Base-by-base conservation (phyloP, 2,888 invertebrate species). In the Apamea epomidion region DNA sequence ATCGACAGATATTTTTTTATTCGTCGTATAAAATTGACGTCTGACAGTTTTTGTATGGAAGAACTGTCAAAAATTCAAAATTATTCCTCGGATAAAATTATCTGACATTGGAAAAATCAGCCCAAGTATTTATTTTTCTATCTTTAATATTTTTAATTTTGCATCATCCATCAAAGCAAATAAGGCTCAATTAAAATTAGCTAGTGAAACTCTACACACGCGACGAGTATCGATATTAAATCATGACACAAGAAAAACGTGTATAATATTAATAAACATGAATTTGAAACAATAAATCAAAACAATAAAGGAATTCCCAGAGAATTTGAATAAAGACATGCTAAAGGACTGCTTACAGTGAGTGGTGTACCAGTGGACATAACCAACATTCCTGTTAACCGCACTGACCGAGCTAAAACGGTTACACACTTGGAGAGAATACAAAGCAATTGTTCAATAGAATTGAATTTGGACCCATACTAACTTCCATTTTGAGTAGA, bases 371-470 rank as follows among this genome's bases (percentile, higher is more conserved):
- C 32, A 32, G 70, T 51, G 42, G 58, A 51, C 75, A 75, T 76
- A 58, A 45, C 65, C 51, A 29, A 76, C 67, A 74, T 79, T 70
- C 70, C 69, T 71, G 65, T n/a, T 67, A 68, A 51, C 84, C 58
- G 58, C 74, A 80, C 54, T 71, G 70, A 83, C 80, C 76, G 70
- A 83, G 76, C 74, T 71, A 45, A 48, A 84, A 67, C 32, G 75
- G 62, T 70, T 67, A 48, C 74, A 76, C 72, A 62, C 32, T 64
- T 25, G 48, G n/a, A 8, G 48, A 25, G 65, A 84, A 83, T 83
- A 83, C 84, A 76, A 67, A 73, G 32, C 73, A 70, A 62, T 67
- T 42, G 69, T 42, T 51, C 60, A 73, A 73, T 72, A 18, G n/a
- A 83, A 78, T 84, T 68, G 64, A 72, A 82, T 74, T 70, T 67